Evolutionary conservation across 2,888 invertebrate genomes (phyloP), one percentile per base, ranked within the genome.

Genomic region (Erebia ligea): DNA sequence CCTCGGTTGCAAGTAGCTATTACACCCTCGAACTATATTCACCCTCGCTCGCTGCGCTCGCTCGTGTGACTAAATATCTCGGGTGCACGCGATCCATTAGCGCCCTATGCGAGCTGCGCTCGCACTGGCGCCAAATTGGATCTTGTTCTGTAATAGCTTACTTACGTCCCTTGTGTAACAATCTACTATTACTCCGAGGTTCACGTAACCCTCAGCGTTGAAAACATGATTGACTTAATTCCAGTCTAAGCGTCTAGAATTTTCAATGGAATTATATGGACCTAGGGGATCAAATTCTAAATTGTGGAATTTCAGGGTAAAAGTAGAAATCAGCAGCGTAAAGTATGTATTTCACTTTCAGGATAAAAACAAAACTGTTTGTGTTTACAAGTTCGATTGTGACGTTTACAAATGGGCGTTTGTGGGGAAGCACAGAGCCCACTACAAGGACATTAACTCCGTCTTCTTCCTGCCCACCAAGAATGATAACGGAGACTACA

Each of bases 391-490:
- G 73, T 93, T 90, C 74, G 80, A 87, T 72, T 86, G 88, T 17
- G 75, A 81, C 0, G 76, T 73, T 0, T 82, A 84, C 8, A 61
- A 75, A 6, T 96, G 95, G 95, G 74, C 76, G 0, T 94, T 94
- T 73, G 72, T 94, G 34, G 96, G 95, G 13, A 96, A 95, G 82
- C 93, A 95, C 74, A 88, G 94, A 62, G 91, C 95, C 0, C 96
- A 96, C 82, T 94, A 93, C 77, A 94, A 94, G 72, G 87, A 92
- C 0, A 93, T 96, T 54, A 90, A 86, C 0, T 90, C 94, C 42
- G 82, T 96, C 1, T 84, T 94, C 75, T 96, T 96, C 80, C 83
- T 93, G 5, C 86, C 92, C 0, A 77, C 83, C n/a, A 86, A 85
- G 73, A 86, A 85, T 3, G 75, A 71, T 0, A 77, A 81, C 25